These are phyloP conservation scores for Drosophila ironensis DNA, from an alignment of 1,140 invertebrate genomes.

Conservation along the genomic window DNA sequence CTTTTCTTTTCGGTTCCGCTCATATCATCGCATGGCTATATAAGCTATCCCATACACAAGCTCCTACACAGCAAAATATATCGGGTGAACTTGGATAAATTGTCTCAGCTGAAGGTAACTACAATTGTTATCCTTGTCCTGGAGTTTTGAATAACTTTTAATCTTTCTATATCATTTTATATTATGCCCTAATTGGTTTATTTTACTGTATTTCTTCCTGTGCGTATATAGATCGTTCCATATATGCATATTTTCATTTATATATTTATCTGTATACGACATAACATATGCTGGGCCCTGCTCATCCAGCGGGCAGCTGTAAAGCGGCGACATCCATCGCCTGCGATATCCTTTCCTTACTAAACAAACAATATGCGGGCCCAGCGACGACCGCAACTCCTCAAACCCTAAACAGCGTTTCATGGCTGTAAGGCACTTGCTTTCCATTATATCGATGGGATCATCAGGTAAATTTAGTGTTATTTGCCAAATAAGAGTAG, in stretches of 20 bases:
- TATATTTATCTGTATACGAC: slow-evolving; percentile 20
- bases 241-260: slow-evolving; percentile 8
- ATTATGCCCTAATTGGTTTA: too few relatives aligned
- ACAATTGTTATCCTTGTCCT: too few relatives aligned
- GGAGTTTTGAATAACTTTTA: too few relatives aligned
- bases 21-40: slow-evolving; percentile 14
- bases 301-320: slow-evolving; percentile 28
- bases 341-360: slow-evolving; percentile 52
- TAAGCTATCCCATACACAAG: too few relatives aligned
- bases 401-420: neutral
- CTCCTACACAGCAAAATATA: too few relatives aligned
- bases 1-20: slow-evolving; percentile 35
- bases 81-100: too few relatives aligned
- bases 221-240: slow-evolving; percentile 1
- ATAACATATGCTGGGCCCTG: slow-evolving; percentile 43
- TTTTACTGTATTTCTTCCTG: too few relatives aligned
- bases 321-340: slow-evolving; percentile 21
- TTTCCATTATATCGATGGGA: too few relatives aligned
- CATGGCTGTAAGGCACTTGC: neutral
- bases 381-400: slow-evolving; percentile 10
- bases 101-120: too few relatives aligned
- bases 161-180: too few relatives aligned
- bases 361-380: slow-evolving; percentile 56
- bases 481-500: too few relatives aligned
- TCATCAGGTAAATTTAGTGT: too few relatives aligned